These are phyloP conservation scores for Cliona cf. orientalis DNA, from an alignment of 37 sponge, comb jelly and placozoan species.

Conservation along the genomic window DNA sequence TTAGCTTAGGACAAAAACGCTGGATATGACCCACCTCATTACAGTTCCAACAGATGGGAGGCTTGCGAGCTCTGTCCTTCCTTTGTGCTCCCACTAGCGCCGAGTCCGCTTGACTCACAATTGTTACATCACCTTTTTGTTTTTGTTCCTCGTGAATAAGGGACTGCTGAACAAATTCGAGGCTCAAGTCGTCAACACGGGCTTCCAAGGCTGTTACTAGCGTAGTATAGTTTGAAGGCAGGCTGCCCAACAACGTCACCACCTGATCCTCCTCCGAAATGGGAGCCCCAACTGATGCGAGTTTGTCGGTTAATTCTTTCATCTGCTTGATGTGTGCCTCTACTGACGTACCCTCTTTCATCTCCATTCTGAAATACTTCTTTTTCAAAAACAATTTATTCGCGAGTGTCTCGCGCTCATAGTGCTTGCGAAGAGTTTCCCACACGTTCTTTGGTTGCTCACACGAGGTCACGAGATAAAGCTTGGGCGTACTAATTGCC, in stretches of 20 bases:
- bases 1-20: conserved; percentile 24
- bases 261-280: conserved; percentile 49
- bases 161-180: conserved; percentile 45
- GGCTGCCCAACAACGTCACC: conserved; percentile 40
- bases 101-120: conserved; percentile 1
- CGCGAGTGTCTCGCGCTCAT: conserved; percentile 54
- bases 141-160: conserved; percentile 54
- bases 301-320: conserved; percentile 62
- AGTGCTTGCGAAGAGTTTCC: conserved; percentile 31
- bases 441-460: conserved; percentile 32
- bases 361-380: conserved; percentile 53
- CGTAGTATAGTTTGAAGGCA: conserved; percentile 28
- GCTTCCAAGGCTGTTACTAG: conserved; percentile 63
- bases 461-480: conserved; percentile 55
- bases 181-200: conserved; percentile 35
- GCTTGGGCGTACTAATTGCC: conserved; percentile 41
- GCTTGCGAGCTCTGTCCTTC: conserved; percentile 12
- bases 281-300: conserved; percentile 51
- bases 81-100: conserved; percentile 26
- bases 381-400: conserved; percentile 64
- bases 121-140: background rate
- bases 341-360: conserved; percentile 57
- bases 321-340: conserved; percentile 58
- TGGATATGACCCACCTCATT: conserved; percentile 38
- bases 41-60: conserved; percentile 17